Percentiles rank a stretch among this genome's conserved stretches.
phyloP scores from a whole-genome alignment of 2,888 invertebrate genomes.

The Nemotelus nigrinus region DNA sequence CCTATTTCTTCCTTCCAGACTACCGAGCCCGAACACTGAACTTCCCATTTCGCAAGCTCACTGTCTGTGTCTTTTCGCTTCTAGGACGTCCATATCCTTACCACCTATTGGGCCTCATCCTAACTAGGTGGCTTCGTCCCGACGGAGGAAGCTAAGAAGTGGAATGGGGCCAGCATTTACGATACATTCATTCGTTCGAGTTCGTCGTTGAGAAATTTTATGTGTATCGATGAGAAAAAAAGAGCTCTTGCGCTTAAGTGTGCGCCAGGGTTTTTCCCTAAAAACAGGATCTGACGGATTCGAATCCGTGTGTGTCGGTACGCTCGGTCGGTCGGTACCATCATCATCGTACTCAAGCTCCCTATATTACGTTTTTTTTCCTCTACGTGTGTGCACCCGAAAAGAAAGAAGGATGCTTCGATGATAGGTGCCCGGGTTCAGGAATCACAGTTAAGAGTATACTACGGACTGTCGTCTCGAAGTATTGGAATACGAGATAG shows the following conservation, averaged over 20 bases:
- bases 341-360: background rate
- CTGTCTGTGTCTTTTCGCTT: slow-evolving; percentile 20
- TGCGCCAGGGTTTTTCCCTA: slow-evolving; percentile 28
- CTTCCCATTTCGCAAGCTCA: background rate
- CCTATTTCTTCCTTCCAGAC: background rate
- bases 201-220: slow-evolving; percentile 38
- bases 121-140: too few species aligned
- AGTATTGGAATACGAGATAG: slow-evolving; percentile 18
- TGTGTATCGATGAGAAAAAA: slow-evolving; percentile 45
- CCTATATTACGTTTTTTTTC: background rate
- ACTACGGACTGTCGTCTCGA: background rate
- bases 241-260: slow-evolving; percentile 38
- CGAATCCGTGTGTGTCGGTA: background rate
- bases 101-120: too few species aligned
- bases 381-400: background rate
- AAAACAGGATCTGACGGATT: slow-evolving; percentile 15
- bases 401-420: slow-evolving; percentile 33
- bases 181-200: slow-evolving; percentile 17
- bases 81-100: background rate
- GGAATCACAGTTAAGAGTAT: slow-evolving; percentile 8
- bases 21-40: background rate
- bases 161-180: background rate
- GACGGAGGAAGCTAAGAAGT: background rate
- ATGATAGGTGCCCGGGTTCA: slow-evolving; percentile 34
- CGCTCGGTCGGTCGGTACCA: background rate